Base-by-base conservation (phyloP, 2,888 invertebrate species). In the Ophion slaviceki region DNA sequence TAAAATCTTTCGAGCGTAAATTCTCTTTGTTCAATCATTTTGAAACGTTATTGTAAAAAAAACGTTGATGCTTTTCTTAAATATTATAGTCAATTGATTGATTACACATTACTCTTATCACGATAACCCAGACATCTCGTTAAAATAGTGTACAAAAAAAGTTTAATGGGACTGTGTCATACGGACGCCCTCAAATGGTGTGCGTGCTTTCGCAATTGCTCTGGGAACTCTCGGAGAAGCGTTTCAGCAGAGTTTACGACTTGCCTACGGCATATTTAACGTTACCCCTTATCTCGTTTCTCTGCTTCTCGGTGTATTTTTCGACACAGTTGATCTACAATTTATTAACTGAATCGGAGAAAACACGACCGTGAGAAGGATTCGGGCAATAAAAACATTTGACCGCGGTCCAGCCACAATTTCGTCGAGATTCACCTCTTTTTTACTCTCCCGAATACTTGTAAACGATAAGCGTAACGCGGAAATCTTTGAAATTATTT, bases 331-430 rank as follows among this genome's bases (percentile, higher is more conserved):
- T 84, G 71, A 85, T 83, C 78, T 70, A 67, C 57, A 85, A 85
- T 87, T 87, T 87, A 87, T 85, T 83, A 87, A 85, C 85, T 78
- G 57, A 64, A 75, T 74, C 57, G 68, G 80, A 6, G 62, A 84
- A 28, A 61, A 78, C 79, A 75, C 82, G 68, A 83, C 72, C 53
- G 83, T 40, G 76, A 83, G 78, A 81, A 75, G 62, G 24, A 86
- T 86, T 86, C 64, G 80, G 68, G 20, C 67, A 68, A 82, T 84
- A 81, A 86, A 88, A 87, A 87, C 82, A 78, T 72, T 87, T 88
- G 88, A 87, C 88, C 68, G 61, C 1, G 36, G 64, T 88, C 88
- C 88, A 88, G 71, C 24, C 64, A 28, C 74, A 53, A 85, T 80
- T 79, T 47, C 61, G 62, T 67, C 61, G 28, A 24, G 17, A 17